Evolutionary conservation across 2,888 invertebrate species (phyloP).

Genomic region (Ormyrus thymus): DNA sequence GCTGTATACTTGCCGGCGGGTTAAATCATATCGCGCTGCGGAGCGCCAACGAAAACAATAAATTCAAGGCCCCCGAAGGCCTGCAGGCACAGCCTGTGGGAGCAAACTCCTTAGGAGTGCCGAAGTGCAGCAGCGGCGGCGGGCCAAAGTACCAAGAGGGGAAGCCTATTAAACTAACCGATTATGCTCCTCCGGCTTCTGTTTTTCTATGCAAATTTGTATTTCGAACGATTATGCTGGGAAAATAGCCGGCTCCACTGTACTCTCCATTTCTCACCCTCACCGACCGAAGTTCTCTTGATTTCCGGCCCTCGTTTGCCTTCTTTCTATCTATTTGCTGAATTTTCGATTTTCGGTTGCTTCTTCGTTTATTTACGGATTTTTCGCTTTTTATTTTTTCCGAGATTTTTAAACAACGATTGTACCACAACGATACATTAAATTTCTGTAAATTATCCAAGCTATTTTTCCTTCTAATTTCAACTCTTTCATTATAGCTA

Average conservation of each 20-base stretch:
- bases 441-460: too few relatives aligned
- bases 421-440: too few relatives aligned
- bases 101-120: conserved; percentile 34
- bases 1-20: not conserved
- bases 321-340: not conserved
- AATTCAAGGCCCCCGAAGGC: not conserved
- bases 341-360: too few relatives aligned
- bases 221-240: conserved; percentile 63
- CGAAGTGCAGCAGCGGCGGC: not conserved
- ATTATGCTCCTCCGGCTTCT: conserved; percentile 36
- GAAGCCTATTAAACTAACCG: conserved; percentile 13
- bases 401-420: too few relatives aligned
- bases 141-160: too few relatives aligned
- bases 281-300: not conserved
- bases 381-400: not conserved
- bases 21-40: not conserved
- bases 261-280: not conserved
- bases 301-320: not conserved
- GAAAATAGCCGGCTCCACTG: conserved; percentile 57
- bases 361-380: too few relatives aligned
- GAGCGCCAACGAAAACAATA: conserved; percentile 29
- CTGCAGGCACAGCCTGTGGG: not conserved
- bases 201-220: conserved; percentile 64
- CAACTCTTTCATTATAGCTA: too few relatives aligned
- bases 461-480: too few relatives aligned